phyloP scores from a whole-genome alignment of 1,140 invertebrate genomes.

The Drosophila ogumai region DNA sequence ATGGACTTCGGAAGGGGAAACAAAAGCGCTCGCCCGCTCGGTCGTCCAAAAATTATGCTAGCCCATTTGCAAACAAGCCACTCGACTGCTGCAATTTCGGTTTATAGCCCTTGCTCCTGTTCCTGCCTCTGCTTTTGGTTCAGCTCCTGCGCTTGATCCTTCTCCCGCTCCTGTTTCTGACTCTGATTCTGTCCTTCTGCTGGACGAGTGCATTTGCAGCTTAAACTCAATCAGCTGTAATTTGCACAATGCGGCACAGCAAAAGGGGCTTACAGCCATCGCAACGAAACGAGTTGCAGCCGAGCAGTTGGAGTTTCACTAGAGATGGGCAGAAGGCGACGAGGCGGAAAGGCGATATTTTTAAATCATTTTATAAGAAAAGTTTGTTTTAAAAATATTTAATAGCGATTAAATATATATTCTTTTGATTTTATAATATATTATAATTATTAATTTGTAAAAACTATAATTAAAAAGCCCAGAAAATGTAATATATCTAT shows the following conservation, averaged over 20 bases:
- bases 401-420: no score
- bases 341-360: no score
- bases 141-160: background rate
- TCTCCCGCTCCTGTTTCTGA: conserved; percentile 2
- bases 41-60: conserved; percentile 66
- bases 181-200: conserved; percentile 26
- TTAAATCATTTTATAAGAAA: no score
- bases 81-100: conserved; percentile 55
- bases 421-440: no score
- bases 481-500: no score
- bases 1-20: conserved; percentile 25
- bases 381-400: background rate
- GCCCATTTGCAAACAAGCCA: conserved; percentile 79
- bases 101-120: conserved; percentile 35
- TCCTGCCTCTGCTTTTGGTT: background rate
- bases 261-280: conserved; percentile 50
- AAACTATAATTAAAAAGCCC: no score
- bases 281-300: conserved; percentile 39
- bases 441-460: no score
- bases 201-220: conserved; percentile 50
- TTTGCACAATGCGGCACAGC: conserved; percentile 63
- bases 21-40: conserved; percentile 28
- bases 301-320: conserved; percentile 5
- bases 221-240: conserved; percentile 75
- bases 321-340: background rate